Evolutionary conservation across 2,113 vertebrate genomes (phyloP).

Genomic region (Corynorhinus townsendii): DNA sequence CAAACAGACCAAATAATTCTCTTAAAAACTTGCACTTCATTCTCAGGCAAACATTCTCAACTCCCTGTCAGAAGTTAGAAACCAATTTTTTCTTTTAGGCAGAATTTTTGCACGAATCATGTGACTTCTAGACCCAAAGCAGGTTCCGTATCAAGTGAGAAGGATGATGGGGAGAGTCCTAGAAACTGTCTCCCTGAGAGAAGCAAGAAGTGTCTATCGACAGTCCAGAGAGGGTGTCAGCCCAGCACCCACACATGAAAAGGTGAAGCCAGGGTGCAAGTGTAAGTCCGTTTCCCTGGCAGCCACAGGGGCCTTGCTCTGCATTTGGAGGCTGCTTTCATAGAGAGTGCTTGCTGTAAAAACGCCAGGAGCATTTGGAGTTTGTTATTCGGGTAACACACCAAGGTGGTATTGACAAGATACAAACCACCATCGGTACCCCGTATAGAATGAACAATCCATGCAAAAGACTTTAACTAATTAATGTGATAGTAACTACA

Average conservation of each 20-base stretch:
- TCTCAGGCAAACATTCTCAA: neutral
- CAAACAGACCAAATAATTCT: neutral
- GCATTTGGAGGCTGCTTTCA: neutral
- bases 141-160: neutral
- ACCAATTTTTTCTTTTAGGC: neutral
- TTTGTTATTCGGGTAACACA: neutral
- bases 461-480: neutral
- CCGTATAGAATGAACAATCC: neutral
- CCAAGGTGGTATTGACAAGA: neutral
- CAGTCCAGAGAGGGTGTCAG: neutral
- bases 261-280: neutral
- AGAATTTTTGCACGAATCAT: neutral
- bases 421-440: neutral
- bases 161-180: neutral
- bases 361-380: neutral
- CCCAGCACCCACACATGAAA: neutral
- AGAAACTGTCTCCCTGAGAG: neutral
- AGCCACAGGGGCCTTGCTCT: neutral
- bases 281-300: neutral
- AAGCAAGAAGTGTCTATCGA: neutral
- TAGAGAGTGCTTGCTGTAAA: neutral
- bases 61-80: neutral
- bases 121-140: constrained; percentile 3
- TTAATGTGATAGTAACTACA: neutral
- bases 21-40: neutral